Evolutionary conservation across 2,113 vertebrate species (phyloP).

Genomic region (Phasianus colchicus): DNA sequence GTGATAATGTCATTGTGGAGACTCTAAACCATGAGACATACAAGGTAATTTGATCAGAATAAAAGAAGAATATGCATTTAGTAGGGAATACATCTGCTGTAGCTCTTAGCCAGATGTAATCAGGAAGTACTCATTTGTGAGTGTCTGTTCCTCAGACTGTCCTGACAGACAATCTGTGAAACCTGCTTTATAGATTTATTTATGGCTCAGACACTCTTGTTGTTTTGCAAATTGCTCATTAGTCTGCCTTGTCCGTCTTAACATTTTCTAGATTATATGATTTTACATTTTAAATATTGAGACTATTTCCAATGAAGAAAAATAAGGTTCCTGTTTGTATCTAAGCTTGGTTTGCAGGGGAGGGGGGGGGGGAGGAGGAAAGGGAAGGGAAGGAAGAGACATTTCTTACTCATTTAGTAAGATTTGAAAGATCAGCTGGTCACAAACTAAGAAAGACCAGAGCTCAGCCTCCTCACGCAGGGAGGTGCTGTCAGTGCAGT

Average conservation of each 20-base stretch:
- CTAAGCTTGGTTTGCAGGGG: not conserved
- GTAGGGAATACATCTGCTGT: conserved; percentile 25
- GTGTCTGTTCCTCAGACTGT: not conserved
- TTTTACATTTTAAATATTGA: not conserved
- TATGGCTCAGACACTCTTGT: not conserved
- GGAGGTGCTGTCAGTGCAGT: not conserved
- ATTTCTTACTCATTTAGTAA: not conserved
- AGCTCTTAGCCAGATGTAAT: conserved; percentile 65
- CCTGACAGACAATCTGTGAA: not conserved
- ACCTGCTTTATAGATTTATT: conserved; percentile 26
- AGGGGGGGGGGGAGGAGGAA: too few species aligned
- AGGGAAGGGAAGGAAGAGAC: too few species aligned
- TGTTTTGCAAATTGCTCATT: conserved; percentile 33
- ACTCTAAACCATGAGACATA: conserved; percentile 88
- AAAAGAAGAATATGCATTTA: conserved; percentile 44
- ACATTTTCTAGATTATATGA: not conserved
- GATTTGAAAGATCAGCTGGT: not conserved
- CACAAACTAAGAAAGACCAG: not conserved
- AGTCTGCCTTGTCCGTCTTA: not conserved
- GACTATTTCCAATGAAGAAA: conserved; percentile 8
- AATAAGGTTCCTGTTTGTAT: not conserved
- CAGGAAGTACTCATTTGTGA: conserved; percentile 23
- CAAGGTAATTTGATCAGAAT: conserved; percentile 80
- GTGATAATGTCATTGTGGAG: conserved; percentile 86
- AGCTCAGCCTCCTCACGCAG: not conserved